phyloP scores from a whole-genome alignment of 2,888 invertebrate species.

The Aspidiotus destructor region DNA sequence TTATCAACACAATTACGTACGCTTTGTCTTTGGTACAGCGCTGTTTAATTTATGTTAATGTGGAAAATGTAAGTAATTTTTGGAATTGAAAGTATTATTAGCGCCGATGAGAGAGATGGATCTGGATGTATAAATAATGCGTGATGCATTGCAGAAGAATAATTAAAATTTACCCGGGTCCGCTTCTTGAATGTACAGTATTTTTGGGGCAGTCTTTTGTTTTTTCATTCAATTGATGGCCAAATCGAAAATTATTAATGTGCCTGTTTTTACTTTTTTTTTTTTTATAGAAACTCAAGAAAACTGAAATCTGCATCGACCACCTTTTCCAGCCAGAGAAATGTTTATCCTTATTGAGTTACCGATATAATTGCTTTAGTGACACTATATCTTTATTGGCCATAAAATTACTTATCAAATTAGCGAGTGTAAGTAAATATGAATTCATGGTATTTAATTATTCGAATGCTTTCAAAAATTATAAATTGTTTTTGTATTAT shows the following conservation, averaged over 20 bases:
- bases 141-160: neutral
- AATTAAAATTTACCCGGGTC: too few relatives aligned
- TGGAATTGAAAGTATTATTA: too few relatives aligned
- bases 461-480: too few relatives aligned
- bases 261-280: neutral
- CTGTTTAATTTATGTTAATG: constrained; percentile 20
- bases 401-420: constrained; percentile 21
- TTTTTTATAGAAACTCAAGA: constrained; percentile 18
- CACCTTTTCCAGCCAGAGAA: constrained; percentile 26
- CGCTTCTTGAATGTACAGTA: too few relatives aligned
- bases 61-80: constrained; percentile 23
- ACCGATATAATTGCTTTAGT: constrained; percentile 26
- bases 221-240: too few relatives aligned
- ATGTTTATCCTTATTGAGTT: constrained; percentile 22
- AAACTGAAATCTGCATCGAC: constrained; percentile 22
- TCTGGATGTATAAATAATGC: neutral
- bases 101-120: too few relatives aligned
- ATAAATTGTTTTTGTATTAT: neutral
- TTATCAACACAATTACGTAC: constrained; percentile 22
- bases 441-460: neutral
- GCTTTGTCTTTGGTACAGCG: constrained; percentile 23
- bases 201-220: too few relatives aligned
- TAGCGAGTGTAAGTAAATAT: constrained; percentile 15
- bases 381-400: constrained; percentile 22
- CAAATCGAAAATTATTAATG: neutral